Percentiles rank a stretch among this genome's conserved stretches.
Evolutionary conservation across 2,888 invertebrate species (phyloP).

Genomic region (Sarcophaga rosellei): DNA sequence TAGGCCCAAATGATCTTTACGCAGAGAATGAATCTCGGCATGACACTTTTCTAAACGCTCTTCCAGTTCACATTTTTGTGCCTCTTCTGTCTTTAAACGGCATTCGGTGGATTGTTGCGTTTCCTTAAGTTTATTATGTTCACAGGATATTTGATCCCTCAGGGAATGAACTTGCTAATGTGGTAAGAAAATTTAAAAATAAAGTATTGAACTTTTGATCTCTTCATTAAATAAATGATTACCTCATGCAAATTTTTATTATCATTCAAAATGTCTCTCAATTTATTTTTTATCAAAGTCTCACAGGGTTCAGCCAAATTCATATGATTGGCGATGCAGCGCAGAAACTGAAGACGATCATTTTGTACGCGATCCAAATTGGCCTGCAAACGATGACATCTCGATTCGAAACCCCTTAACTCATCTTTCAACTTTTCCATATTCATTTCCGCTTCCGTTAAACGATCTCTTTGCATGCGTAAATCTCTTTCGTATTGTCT

Average conservation of each 20-base stretch:
- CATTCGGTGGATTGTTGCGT: slow-evolving; percentile 85
- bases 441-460: slow-evolving; percentile 88
- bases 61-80: slow-evolving; percentile 88
- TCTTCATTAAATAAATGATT: slow-evolving; percentile 70
- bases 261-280: slow-evolving; percentile 89
- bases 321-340: slow-evolving; percentile 78
- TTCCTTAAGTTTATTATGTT: slow-evolving; percentile 85
- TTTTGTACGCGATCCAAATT: slow-evolving; percentile 80
- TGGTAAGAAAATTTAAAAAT: neutral
- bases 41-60: slow-evolving; percentile 90
- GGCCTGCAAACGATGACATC: slow-evolving; percentile 80
- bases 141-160: slow-evolving; percentile 88
- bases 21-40: slow-evolving; percentile 87
- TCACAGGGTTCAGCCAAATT: slow-evolving; percentile 91
- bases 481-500: slow-evolving; percentile 90
- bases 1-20: slow-evolving; percentile 81
- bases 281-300: slow-evolving; percentile 89
- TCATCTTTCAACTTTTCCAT: slow-evolving; percentile 83
- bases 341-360: slow-evolving; percentile 80
- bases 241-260: slow-evolving; percentile 90
- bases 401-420: slow-evolving; percentile 80
- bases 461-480: slow-evolving; percentile 87
- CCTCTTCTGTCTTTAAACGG: slow-evolving; percentile 84
- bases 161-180: slow-evolving; percentile 88
- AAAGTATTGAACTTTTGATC: neutral